Base-by-base conservation (phyloP, 1,140 invertebrate species). In the Drosophila obscura region DNA sequence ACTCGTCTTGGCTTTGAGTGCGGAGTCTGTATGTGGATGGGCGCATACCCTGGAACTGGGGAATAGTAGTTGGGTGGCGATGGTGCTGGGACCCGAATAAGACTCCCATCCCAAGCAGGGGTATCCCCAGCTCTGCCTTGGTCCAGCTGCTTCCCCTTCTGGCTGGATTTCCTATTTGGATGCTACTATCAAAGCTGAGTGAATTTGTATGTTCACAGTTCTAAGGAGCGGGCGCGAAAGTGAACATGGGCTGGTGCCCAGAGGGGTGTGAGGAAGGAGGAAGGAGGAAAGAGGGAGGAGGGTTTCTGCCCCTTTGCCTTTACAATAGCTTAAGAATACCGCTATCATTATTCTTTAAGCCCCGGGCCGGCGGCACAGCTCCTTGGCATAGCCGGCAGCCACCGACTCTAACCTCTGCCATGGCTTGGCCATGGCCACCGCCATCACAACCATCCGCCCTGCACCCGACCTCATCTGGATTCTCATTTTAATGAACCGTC, bases 121-220 rank as follows among this genome's bases (percentile, higher is more conserved):
- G 28, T 22, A 43, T 31, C 8, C 22, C 8, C 39, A n/a, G 31
- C 9, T 9, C 0, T 49, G 9, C 2, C 28, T 11, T 4, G 22
- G 26, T 1, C 35, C 19, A 41, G 11, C 13, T 13, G 2, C 13
- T 59, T 59, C 19, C 41, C 11, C 24, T 11, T 8, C 49, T 64
- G 28, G 55, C 64, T 58, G 13, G n/a, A 58, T 48, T 66, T 79
- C 80, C 72, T 83, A 82, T 67, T 84, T 84, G 82, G 80, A 43
- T 58, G 73, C 74, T 75, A 71, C 87, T 88, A 88, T 90, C 85
- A 85, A 75, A 71, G 73, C 73, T 91, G 90, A 91, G 90, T 91
- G 90, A 91, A 91, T 91, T 91, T 91, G 90, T 91, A 91, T 91
- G 90, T 91, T 91, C 85, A 91, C 89, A 89, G 89, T 91, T 90